These are phyloP conservation scores for Sarcophaga bullata DNA, from an alignment of 1,140 invertebrate genomes.

Conservation along the genomic window DNA sequence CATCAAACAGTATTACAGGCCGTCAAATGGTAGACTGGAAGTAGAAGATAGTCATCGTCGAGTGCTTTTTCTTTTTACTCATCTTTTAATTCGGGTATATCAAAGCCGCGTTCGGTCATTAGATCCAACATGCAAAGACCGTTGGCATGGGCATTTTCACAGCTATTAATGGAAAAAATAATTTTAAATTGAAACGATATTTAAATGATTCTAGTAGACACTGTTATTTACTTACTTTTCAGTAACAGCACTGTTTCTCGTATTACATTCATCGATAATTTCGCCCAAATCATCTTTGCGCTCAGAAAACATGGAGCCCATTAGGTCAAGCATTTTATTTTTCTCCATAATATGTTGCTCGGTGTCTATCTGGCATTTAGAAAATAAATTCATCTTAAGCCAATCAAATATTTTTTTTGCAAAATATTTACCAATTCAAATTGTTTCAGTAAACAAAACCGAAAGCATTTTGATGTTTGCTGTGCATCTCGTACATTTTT, in stretches of 20 bases:
- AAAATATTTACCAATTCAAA: conserved; percentile 50
- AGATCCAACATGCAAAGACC: conserved; percentile 57
- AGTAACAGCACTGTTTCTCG: not conserved
- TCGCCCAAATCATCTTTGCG: conserved; percentile 45
- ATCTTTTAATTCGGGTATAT: conserved; percentile 54
- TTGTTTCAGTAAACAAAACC: conserved; percentile 54
- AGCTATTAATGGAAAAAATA: conserved; percentile 45
- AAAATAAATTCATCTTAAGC: conserved; percentile 12
- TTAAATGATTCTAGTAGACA: not conserved
- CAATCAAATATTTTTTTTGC: not conserved
- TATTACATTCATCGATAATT: conserved; percentile 36
- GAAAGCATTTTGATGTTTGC: conserved; percentile 54
- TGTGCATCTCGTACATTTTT: conserved; percentile 52
- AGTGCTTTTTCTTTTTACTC: conserved; percentile 45
- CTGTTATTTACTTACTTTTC: conserved; percentile 53
- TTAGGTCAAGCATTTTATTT: conserved; percentile 50
- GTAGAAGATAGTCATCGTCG: no score
- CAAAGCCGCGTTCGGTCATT: conserved; percentile 49
- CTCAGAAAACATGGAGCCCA: conserved; percentile 54
- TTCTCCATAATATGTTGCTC: conserved; percentile 45
- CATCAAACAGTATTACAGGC: not conserved
- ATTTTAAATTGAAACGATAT: not conserved
- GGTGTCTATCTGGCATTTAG: conserved; percentile 44
- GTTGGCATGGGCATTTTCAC: conserved; percentile 53
- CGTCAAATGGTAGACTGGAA: conserved; percentile 21